Evolutionary conservation across 2,797 vertebrate genomes (phyloP).

Genomic region (Scolopax rusticola): DNA sequence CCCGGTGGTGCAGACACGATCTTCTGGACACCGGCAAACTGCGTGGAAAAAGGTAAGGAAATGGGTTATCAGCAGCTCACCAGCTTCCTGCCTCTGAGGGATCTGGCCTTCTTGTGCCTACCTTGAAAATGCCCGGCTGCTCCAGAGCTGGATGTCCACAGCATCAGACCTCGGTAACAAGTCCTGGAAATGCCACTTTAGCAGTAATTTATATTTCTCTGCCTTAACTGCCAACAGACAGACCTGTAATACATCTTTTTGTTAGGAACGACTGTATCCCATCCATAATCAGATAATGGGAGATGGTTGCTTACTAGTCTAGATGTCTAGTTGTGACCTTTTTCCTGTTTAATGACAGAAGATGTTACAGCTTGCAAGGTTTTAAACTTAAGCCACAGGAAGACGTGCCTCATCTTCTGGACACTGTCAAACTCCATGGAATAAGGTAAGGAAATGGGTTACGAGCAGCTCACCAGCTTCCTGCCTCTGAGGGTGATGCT

Average conservation of each 20-base stretch:
- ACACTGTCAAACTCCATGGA: fast-evolving
- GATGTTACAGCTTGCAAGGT: no score
- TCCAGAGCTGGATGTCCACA: no score
- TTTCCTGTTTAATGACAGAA: neutral
- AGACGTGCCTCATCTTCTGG: fast-evolving
- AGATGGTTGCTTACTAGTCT: neutral
- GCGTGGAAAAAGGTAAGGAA: neutral
- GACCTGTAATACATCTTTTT: neutral
- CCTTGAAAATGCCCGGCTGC: no score
- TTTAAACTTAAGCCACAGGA: no score
- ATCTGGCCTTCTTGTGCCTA: no score
- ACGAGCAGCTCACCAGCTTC: neutral
- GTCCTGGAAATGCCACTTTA: no score
- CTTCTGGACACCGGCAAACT: fast-evolving
- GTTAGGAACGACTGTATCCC: neutral
- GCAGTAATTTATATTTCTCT: no score
- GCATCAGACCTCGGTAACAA: no score
- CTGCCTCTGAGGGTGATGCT: neutral
- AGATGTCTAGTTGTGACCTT: neutral
- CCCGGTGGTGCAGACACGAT: fast-evolving
- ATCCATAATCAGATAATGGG: neutral
- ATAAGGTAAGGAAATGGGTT: neutral
- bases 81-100: no score
- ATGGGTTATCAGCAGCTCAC: neutral
- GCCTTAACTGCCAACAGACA: neutral